These are phyloP conservation scores for Tiliacea citrago DNA, from an alignment of 2,888 invertebrate genomes.

Conservation along the genomic window DNA sequence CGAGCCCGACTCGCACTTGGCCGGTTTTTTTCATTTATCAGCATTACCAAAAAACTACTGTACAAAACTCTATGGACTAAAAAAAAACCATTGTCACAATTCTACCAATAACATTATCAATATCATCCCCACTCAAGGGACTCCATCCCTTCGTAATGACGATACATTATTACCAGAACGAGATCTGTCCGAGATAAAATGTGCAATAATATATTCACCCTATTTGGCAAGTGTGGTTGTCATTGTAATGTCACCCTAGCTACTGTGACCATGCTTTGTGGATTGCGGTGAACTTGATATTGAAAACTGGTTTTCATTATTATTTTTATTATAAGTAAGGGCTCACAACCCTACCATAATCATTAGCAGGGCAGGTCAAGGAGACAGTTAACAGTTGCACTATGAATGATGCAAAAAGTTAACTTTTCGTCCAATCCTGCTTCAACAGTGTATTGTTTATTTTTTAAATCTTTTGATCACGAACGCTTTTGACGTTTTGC, in stretches of 20 bases:
- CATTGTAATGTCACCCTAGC: slow-evolving; percentile 25
- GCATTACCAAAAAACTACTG: not conserved
- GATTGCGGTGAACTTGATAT: slow-evolving; percentile 18
- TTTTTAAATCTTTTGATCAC: too few relatives aligned
- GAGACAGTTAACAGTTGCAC: too few relatives aligned
- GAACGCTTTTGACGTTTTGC: too few relatives aligned
- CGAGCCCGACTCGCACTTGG: too few relatives aligned
- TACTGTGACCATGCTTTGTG: slow-evolving; percentile 32
- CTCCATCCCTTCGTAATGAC: slow-evolving; percentile 22
- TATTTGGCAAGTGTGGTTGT: slow-evolving; percentile 38
- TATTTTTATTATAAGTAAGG: not conserved
- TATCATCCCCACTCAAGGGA: slow-evolving; percentile 30
- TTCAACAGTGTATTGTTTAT: too few relatives aligned
- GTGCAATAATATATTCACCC: slow-evolving; percentile 65
- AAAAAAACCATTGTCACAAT: not conserved
- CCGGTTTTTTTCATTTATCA: too few relatives aligned
- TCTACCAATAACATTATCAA: slow-evolving; percentile 18
- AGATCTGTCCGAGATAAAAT: slow-evolving; percentile 54
- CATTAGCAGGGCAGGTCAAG: too few relatives aligned
- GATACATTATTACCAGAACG: slow-evolving; percentile 34
- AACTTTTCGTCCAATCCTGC: too few relatives aligned
- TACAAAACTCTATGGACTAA: not conserved
- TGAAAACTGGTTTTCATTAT: slow-evolving; percentile 10
- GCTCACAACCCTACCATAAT: not conserved
- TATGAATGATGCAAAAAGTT: too few relatives aligned